Percentiles rank a stretch among this genome's conserved stretches.
Evolutionary conservation across 2,888 invertebrate species (phyloP).

Genomic region (Tenodera sinensis): DNA sequence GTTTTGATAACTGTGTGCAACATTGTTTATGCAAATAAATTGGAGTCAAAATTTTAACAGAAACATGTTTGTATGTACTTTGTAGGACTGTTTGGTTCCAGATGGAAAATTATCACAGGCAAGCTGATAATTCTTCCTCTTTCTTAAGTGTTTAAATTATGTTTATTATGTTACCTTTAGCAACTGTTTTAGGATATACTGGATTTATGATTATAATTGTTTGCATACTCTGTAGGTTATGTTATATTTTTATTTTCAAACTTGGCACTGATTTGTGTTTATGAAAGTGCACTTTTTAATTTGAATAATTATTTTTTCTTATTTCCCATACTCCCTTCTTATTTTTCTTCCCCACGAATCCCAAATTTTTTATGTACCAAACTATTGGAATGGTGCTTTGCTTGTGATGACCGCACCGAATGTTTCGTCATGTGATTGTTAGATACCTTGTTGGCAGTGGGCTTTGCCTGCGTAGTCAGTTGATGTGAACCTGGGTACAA

Average conservation of each 20-base stretch:
- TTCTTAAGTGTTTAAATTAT: constrained; percentile 24
- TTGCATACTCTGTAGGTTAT: not conserved
- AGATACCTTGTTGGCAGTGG: not conserved
- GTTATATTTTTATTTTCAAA: not conserved
- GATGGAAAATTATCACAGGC: constrained; percentile 34
- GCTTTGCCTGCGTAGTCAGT: constrained; percentile 17
- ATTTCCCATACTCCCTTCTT: not conserved
- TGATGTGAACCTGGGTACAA: not conserved
- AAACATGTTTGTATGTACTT: constrained; percentile 29
- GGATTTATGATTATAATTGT: not conserved
- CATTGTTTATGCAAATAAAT: not conserved
- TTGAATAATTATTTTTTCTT: not conserved
- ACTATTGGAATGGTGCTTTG: constrained; percentile 24
- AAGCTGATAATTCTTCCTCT: constrained; percentile 32
- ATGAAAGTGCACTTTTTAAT: constrained; percentile 12
- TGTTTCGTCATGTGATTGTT: constrained; percentile 7
- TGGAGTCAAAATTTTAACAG: constrained; percentile 16
- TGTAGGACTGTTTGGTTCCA: constrained; percentile 34
- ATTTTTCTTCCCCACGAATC: not conserved
- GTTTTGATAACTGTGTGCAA: not conserved
- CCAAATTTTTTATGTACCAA: not conserved
- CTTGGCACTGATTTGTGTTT: constrained; percentile 15
- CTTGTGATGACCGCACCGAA: constrained; percentile 24
- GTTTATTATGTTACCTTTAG: not conserved
- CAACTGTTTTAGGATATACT: not conserved